Evolutionary conservation across 64 coral and sea anemone species (phyloP).

Genomic region (Montipora capricornis): DNA sequence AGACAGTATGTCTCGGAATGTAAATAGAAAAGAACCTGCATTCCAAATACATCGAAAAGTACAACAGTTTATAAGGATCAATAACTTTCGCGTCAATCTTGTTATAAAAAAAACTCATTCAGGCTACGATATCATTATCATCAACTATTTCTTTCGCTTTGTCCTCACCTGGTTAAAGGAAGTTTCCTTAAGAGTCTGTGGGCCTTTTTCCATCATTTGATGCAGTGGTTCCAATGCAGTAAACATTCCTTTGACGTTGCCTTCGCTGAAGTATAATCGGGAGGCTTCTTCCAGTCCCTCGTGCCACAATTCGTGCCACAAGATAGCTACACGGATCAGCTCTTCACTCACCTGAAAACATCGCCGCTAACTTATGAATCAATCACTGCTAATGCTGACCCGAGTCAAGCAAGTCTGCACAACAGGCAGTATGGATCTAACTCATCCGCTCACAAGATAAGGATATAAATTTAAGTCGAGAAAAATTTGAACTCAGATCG

Average conservation of each 20-base stretch:
- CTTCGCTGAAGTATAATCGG: slow-evolving; percentile 94
- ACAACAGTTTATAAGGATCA: no score
- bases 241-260: slow-evolving; percentile 98
- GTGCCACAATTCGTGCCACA: slow-evolving; percentile 99
- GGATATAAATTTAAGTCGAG: no score
- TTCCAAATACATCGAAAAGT: background rate
- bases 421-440: no score
- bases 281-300: slow-evolving; percentile 97
- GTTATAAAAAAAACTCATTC: no score
- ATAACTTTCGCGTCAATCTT: no score
- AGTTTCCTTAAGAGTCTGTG: slow-evolving; percentile 95
- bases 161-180: slow-evolving; percentile 91
- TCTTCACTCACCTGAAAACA: slow-evolving; percentile 91
- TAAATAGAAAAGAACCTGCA: background rate
- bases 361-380: background rate
- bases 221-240: slow-evolving; percentile 90
- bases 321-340: slow-evolving; percentile 95
- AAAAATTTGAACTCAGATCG: no score
- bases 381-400: background rate
- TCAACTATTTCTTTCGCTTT: no score
- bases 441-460: no score
- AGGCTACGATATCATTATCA: no score
- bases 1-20: no score
- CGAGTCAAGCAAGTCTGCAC: background rate
- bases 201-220: slow-evolving; percentile 97